A percentile compares a stretch with the other conserved stretches of the same genome.
Conservation (phyloP, 1,140 invertebrate species). For the Lasaia peninsularis region DNA sequence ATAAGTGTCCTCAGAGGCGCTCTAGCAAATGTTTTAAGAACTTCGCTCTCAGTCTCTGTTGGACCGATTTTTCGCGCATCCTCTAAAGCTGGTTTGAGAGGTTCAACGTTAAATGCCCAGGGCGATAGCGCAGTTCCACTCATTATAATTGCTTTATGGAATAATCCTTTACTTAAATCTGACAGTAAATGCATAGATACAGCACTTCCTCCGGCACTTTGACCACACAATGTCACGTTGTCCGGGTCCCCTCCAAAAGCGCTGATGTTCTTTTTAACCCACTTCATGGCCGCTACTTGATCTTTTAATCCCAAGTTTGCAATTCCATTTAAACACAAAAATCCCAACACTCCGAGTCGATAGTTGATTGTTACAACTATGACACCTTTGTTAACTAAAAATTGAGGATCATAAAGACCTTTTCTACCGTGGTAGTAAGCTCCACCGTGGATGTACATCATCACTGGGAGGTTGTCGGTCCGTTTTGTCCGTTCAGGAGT, state of each 20-base stretch:
- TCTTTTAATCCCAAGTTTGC: constrained; percentile 79
- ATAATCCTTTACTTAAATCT: constrained; percentile 42
- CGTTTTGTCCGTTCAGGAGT: constrained; percentile 46
- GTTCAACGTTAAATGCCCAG: background rate
- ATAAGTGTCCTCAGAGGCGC: background rate
- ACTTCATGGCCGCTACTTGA: constrained; percentile 75
- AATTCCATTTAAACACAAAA: constrained; percentile 78
- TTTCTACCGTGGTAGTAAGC: constrained; percentile 78
- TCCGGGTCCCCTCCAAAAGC: constrained; percentile 67
- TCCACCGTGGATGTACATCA: constrained; percentile 83
- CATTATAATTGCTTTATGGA: constrained; percentile 40
- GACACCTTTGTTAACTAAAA: constrained; percentile 79
- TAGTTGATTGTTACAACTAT: constrained; percentile 84
- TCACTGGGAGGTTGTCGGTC: constrained; percentile 42
- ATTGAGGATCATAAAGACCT: constrained; percentile 79
- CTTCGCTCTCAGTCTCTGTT: background rate
- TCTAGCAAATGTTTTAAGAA: background rate
- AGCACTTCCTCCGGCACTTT: constrained; percentile 66
- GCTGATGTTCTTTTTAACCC: constrained; percentile 77
- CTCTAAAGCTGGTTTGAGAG: constrained; percentile 18
- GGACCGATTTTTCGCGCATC: background rate
- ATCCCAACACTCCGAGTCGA: constrained; percentile 81
- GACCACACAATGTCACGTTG: constrained; percentile 71
- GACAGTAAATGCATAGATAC: constrained; percentile 59
- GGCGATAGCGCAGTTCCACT: background rate